These are phyloP conservation scores for Drosophila tsacasi DNA, from an alignment of 1,140 invertebrate species.

Conservation along the genomic window DNA sequence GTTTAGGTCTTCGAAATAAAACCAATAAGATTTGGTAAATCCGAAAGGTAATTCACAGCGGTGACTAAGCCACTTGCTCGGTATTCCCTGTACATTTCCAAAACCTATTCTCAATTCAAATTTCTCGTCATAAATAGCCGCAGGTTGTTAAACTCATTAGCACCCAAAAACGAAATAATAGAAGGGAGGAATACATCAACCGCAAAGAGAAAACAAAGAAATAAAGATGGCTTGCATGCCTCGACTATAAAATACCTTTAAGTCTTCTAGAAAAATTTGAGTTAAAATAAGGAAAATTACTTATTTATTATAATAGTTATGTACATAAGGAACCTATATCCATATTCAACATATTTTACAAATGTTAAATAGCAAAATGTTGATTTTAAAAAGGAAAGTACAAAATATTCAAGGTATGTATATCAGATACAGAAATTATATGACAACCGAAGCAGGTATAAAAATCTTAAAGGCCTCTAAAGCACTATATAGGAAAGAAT, in stretches of 20 bases:
- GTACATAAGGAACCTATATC: neutral
- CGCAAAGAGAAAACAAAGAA: conserved; percentile 31
- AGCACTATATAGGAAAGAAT: neutral
- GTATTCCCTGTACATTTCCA: conserved; percentile 29
- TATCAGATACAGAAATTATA: neutral
- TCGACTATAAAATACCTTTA: conserved; percentile 2
- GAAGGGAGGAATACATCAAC: conserved; percentile 31
- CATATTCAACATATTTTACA: neutral
- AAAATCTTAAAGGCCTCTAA: neutral
- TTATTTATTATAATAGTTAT: too few relatives aligned
- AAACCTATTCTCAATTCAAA: conserved; percentile 37
- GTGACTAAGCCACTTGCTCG: conserved; percentile 30
- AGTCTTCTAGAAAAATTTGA: neutral
- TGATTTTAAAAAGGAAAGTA: neutral
- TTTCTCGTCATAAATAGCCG: conserved; percentile 46
- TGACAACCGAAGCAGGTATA: neutral
- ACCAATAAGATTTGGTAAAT: conserved; percentile 6
- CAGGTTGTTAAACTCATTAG: conserved; percentile 72
- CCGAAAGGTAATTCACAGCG: conserved; percentile 8
- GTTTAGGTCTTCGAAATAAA: neutral
- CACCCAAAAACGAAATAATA: conserved; percentile 28
- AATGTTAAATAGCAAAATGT: neutral
- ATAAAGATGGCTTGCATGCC: neutral
- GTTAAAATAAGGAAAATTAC: neutral
- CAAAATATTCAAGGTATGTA: neutral